These are phyloP conservation scores for Machimus rusticus DNA, from an alignment of 2,888 invertebrate species.

Conservation along the genomic window DNA sequence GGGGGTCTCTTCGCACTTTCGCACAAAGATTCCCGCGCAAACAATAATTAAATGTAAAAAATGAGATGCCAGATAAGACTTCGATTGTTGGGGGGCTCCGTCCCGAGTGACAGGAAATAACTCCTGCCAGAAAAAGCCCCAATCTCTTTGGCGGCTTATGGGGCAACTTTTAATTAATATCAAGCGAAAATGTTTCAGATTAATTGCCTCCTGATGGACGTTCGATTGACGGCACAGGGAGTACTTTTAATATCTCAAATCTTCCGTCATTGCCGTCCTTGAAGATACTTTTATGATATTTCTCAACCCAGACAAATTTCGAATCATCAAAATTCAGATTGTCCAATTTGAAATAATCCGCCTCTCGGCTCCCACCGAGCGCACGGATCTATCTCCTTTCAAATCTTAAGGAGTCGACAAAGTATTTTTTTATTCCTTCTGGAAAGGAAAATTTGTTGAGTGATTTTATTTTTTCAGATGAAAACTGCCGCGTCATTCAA, in stretches of 20 bases:
- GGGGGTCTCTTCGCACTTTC: neutral
- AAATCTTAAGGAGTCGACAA: neutral
- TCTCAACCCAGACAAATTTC: neutral
- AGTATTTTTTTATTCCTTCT: neutral
- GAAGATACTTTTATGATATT: neutral
- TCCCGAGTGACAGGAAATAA: slow-evolving; percentile 1
- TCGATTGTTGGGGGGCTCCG: neutral
- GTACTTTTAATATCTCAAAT: neutral
- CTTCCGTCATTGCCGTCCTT: neutral
- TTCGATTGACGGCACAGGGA: neutral
- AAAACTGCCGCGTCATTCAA: neutral
- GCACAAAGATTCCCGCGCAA: neutral
- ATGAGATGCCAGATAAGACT: neutral
- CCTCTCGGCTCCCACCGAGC: neutral
- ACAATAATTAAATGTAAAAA: slow-evolving; percentile 22
- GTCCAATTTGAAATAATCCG: neutral
- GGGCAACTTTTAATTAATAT: slow-evolving; percentile 16
- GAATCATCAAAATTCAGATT: neutral
- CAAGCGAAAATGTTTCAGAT: neutral
- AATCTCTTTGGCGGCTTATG: neutral
- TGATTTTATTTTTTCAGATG: neutral
- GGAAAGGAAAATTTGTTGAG: neutral
- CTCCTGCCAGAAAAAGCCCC: neutral
- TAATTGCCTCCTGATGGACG: neutral
- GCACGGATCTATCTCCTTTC: neutral